Base-by-base conservation (phyloP, 1,140 invertebrate genomes). In the Orchestia grillus region DNA sequence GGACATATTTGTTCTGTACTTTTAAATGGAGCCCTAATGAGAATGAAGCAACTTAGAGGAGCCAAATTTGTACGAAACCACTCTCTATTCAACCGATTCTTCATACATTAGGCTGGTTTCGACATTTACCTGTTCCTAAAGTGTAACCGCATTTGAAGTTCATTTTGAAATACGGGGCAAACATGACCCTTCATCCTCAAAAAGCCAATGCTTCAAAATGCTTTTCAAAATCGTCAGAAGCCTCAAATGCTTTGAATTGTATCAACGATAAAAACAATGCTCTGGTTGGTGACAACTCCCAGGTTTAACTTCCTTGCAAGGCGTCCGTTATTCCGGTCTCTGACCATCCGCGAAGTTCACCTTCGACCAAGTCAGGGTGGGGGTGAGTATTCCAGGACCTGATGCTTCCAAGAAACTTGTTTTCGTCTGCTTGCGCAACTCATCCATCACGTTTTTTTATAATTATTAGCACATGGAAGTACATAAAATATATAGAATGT, bases 291-390 rank as follows among this genome's bases (percentile, higher is more conserved):
- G 62, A 23, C 47, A 53, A 53, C 47, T 19, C 47, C 47, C 62
- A 77, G 62, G 62, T 77, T 77, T 77, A n/a, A n/a, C n/a, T 77
- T 28, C 11, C 28, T 77, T 15, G 11, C 11, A 77, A 77, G 62
- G 62, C 28, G 62, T 77, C 62, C 62, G 62, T 77, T 77, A 77
- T 77, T 77, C 62, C 62, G 62, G 62, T 77, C 62, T 77, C 62
- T 77, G 62, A 77, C 62, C 62, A 77, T 77, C 62, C 62, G 62
- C 62, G 62, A 77, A 77, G 62, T 77, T 77, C 62, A 77, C 62
- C 62, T 77, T 77, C 62, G 62, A 77, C 28, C 62, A 36, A 77
- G 11, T 77, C 62, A 77, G 62, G 62, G 62, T 77, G 62, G 62
- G 62, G 62, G 62, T 36, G 62, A 77, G 62, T 77, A 77, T 77